Base-by-base conservation (phyloP, 92 coral and sea anemone species). In the Metridium senile region DNA sequence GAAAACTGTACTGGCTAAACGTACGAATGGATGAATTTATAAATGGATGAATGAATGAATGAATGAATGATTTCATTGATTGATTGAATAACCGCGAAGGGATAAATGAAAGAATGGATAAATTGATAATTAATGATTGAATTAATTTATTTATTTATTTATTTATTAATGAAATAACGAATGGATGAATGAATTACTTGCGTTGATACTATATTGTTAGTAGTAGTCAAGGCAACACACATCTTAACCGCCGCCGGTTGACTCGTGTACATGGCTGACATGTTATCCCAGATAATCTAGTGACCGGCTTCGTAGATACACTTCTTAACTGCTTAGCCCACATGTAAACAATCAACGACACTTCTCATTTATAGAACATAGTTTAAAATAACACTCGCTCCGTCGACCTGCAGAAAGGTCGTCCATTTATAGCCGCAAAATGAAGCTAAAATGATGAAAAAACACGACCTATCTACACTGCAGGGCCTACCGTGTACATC, bases 151-250 rank as follows among this genome's bases (percentile, higher is more conserved):
- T 52, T 52, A n/a, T 52, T n/a, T 52, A 52, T 52, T 16, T 16
- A 53, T 74, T 2, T 77, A 33, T 19, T 23, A 76, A 47, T 63
- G 29, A 30, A 23, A 39, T 1, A n/a, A 46, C 29, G 52, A 49
- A 49, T 0, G 26, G 7, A 28, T 30, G 20, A 70, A 49, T 33
- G 10, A 69, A 34, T n/a, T n/a, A n/a, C n/a, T n/a, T n/a, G n/a
- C n/a, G n/a, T n/a, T n/a, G n/a, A n/a, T n/a, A n/a, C n/a, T n/a
- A n/a, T n/a, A n/a, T n/a, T n/a, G n/a, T n/a, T n/a, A n/a, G n/a
- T n/a, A n/a, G n/a, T n/a, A n/a, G n/a, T n/a, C n/a, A n/a, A n/a
- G n/a, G n/a, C n/a, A n/a, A n/a, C n/a, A n/a, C n/a, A n/a, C n/a
- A n/a, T n/a, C n/a, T n/a, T n/a, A n/a, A n/a, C n/a, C n/a, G n/a